Base-by-base conservation (phyloP, 2,888 invertebrate genomes). In the Latheticus oryzae region DNA sequence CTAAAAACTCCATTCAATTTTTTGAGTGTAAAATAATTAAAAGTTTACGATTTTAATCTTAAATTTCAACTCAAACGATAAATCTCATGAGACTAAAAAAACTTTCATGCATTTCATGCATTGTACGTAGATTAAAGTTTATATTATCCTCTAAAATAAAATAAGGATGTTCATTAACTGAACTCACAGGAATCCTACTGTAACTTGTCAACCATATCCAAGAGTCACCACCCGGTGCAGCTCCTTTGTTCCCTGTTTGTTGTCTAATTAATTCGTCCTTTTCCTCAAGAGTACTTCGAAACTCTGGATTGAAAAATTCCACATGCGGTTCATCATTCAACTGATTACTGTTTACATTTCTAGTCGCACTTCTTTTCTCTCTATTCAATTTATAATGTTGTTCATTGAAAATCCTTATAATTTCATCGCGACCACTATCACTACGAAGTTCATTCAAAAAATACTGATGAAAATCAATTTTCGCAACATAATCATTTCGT, bases 161-260 rank as follows among this genome's bases (percentile, higher is more conserved):
- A n/a, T n/a, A n/a, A n/a, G n/a, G n/a, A n/a, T n/a, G n/a, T n/a
- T n/a, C n/a, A n/a, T n/a, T n/a, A n/a, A n/a, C n/a, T n/a, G n/a
- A n/a, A 80, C 84, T 83, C 77, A 92, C 92, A 72, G 93, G 91
- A 66, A 94, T 91, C 66, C 93, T 85, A 21, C 93, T 92, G 70
- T 92, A 91, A 61, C 91, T 90, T 50, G 93, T 92, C 63, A 94
- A 78, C 89, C 93, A 93, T 63, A 93, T 88, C 91, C 91, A 92
- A 13, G 88, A 87, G 66, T 90, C 89, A 1, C 87, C 89, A 0
- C 87, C 89, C 1, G 88, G 87, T 0, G 87, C 86, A 0, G 87
- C 85, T 0, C 87, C 87, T 64, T 87, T 87, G 2, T 82, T 80
- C 0, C 86, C 87, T 0, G 84, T 85, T 56, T 81, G 81, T 50